A percentile compares a stretch with the other conserved stretches of the same genome.
Conservation (phyloP, 2,797 vertebrate genomes). For the Ceryle rudis region DNA sequence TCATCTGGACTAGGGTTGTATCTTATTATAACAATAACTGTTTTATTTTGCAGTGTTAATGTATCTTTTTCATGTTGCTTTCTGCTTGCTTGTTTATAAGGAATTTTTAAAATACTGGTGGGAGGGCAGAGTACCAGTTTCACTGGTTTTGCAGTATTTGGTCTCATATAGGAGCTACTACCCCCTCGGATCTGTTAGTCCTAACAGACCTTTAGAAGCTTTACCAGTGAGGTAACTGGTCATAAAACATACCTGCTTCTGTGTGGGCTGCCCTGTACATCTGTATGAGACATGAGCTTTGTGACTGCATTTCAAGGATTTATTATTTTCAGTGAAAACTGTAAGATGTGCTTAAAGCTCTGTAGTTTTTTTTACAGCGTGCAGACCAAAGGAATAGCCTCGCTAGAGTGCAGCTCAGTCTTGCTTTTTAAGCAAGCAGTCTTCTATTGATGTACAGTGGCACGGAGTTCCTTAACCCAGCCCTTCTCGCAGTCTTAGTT, state of each 20-base stretch:
- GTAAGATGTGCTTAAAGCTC: background rate
- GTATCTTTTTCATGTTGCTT: background rate
- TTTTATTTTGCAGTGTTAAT: background rate
- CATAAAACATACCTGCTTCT: background rate
- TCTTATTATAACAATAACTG: background rate
- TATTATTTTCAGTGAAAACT: background rate
- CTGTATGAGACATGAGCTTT: background rate
- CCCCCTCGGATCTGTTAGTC: background rate
- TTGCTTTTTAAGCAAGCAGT: background rate
- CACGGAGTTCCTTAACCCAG: background rate
- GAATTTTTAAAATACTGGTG: background rate
- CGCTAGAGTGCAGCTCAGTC: accelerated
- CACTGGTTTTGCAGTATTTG: background rate
- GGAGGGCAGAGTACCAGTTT: background rate
- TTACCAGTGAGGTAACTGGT: accelerated
- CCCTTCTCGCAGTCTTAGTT: background rate
- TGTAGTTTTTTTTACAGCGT: background rate
- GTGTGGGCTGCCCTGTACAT: background rate
- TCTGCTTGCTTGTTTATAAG: background rate
- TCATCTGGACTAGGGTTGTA: background rate
- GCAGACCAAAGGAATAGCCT: background rate
- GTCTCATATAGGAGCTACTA: background rate
- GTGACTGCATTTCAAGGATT: background rate
- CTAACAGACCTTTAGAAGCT: background rate
- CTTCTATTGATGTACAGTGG: background rate